phyloP scores from a whole-genome alignment of 2,113 vertebrate species.

The Oenanthe oenanthe region DNA sequence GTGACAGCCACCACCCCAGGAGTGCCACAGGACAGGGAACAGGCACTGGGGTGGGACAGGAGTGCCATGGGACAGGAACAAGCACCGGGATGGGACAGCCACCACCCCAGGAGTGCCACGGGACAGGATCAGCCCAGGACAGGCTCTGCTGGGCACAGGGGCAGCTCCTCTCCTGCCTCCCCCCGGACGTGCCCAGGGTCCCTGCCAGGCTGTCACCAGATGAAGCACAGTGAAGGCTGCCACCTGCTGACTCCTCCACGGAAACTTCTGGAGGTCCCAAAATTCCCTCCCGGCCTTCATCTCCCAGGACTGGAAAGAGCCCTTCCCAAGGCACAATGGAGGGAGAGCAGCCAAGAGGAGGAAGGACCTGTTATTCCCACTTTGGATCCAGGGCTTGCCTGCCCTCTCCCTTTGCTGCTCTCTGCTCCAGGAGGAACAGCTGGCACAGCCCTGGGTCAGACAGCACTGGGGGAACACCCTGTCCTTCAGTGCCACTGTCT shows the following conservation, averaged over 20 bases:
- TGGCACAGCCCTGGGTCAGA: neutral
- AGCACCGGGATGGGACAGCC: neutral
- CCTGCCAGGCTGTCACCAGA: neutral
- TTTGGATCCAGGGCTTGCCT: neutral
- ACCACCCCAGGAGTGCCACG: neutral
- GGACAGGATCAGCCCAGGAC: neutral
- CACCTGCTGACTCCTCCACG: constrained; percentile 60
- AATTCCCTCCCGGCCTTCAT: neutral
- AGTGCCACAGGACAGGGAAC: neutral
- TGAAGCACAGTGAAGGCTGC: constrained; percentile 62
- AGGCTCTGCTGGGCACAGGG: neutral
- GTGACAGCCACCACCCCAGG: too few relatives aligned
- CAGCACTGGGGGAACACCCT: neutral
- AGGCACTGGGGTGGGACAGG: too few relatives aligned
- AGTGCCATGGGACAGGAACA: neutral
- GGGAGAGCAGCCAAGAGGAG: neutral
- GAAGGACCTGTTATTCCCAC: neutral
- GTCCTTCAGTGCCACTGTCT: neutral
- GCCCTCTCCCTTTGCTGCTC: neutral
- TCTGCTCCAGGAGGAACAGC: neutral
- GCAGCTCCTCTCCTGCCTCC: neutral
- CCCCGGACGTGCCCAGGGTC: neutral
- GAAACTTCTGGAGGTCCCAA: constrained; percentile 25
- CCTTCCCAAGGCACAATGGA: neutral
- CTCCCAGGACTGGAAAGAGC: neutral